Conservation (phyloP, 1,140 invertebrate species). For the Frieseomelitta varia region DNA sequence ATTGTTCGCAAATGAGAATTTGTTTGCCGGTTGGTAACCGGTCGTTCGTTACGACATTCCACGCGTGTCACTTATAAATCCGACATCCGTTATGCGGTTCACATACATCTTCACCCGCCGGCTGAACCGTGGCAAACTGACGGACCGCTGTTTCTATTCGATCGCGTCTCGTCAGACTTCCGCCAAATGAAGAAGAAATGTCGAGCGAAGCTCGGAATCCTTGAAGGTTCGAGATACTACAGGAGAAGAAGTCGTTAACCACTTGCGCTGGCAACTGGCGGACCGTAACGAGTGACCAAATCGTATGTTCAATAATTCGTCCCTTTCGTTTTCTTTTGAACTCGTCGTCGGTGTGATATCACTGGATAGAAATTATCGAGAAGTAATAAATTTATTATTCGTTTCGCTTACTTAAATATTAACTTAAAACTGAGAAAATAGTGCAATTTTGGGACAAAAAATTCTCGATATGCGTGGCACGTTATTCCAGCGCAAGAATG, state of each 20-base stretch:
- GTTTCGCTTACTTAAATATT: too few species aligned
- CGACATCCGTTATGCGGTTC: slow-evolving; percentile 46
- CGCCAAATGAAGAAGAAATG: neutral
- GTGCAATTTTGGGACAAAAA: too few species aligned
- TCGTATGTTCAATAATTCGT: too few species aligned
- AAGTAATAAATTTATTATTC: too few species aligned
- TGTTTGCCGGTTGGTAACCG: neutral
- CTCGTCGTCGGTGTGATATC: too few species aligned
- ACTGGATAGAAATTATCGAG: too few species aligned
- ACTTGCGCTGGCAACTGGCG: too few species aligned
- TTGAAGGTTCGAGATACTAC: neutral
- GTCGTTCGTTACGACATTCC: slow-evolving; percentile 35
- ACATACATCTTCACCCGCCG: neutral
- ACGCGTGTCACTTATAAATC: slow-evolving; percentile 44
- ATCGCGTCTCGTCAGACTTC: neutral
- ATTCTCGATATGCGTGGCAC: too few species aligned
- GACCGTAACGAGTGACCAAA: too few species aligned
- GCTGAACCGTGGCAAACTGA: neutral
- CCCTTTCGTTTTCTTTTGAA: too few species aligned
- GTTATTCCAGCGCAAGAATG: too few species aligned
- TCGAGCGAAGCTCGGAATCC: neutral
- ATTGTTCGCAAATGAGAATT: slow-evolving; percentile 46
- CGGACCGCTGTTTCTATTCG: neutral
- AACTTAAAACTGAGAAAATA: too few species aligned
- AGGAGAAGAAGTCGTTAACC: neutral